Evolutionary conservation across 2,888 invertebrate species (phyloP).

Genomic region (Noctua janthe): DNA sequence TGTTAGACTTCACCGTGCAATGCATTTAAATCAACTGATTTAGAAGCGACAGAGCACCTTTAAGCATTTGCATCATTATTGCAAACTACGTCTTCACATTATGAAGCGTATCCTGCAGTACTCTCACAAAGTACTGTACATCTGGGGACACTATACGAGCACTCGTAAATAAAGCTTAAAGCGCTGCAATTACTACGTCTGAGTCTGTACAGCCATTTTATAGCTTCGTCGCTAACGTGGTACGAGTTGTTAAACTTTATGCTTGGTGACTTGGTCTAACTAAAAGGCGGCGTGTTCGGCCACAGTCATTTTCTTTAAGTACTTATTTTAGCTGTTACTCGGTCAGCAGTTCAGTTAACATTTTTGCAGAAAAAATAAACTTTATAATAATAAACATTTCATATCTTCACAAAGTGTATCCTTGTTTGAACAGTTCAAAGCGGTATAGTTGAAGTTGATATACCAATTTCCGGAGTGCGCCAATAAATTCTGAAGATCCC

Average conservation of each 20-base stretch:
- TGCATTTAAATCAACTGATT: slow-evolving; percentile 54
- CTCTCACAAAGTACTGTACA: slow-evolving; percentile 40
- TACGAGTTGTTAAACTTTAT: slow-evolving; percentile 63
- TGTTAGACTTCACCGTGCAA: slow-evolving; percentile 33
- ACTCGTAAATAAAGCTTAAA: slow-evolving; percentile 67
- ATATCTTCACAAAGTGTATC: slow-evolving; percentile 2
- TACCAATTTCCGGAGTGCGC: slow-evolving; percentile 36
- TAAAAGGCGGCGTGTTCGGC: slow-evolving; percentile 26
- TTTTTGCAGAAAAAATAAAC: slow-evolving; percentile 4
- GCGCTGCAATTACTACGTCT: slow-evolving; percentile 64
- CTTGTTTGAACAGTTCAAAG: slow-evolving; percentile 26
- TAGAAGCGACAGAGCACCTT: slow-evolving; percentile 20
- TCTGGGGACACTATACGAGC: slow-evolving; percentile 49
- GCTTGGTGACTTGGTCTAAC: slow-evolving; percentile 32
- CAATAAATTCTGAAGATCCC: slow-evolving; percentile 27
- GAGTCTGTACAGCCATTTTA: slow-evolving; percentile 58
- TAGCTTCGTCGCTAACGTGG: slow-evolving; percentile 55
- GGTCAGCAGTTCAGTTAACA: slow-evolving; percentile 5
- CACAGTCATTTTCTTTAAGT: slow-evolving; percentile 32
- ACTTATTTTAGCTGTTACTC: slow-evolving; percentile 22
- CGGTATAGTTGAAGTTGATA: slow-evolving; percentile 2
- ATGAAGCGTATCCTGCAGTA: slow-evolving; percentile 34
- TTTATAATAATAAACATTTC: background rate
- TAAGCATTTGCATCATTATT: slow-evolving; percentile 39
- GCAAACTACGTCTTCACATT: slow-evolving; percentile 20